Evolutionary conservation across 2,113 vertebrate species (phyloP).

Genomic region (Galemys pyrenaicus): DNA sequence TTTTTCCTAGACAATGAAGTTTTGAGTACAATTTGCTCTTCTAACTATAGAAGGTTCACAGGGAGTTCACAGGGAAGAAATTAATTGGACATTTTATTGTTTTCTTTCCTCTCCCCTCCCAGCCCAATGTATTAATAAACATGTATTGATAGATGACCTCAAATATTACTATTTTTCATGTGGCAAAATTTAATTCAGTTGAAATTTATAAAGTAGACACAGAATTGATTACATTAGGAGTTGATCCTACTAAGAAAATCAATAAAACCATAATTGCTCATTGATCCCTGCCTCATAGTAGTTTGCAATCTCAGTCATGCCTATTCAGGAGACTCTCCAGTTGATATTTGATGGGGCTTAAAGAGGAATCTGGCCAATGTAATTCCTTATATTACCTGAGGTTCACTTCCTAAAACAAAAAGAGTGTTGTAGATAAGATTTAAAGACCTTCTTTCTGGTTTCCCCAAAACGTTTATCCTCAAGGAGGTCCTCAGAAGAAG

Average conservation of each 20-base stretch:
- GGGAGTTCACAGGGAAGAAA: conserved; percentile 70
- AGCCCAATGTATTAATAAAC: not conserved
- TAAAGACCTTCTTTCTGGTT: not conserved
- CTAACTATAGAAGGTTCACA: conserved; percentile 47
- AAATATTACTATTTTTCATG: conserved; percentile 46
- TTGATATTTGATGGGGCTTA: conserved; percentile 6
- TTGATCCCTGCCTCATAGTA: conserved; percentile 38
- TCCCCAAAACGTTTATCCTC: not conserved
- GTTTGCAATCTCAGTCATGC: not conserved
- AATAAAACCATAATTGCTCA: not conserved
- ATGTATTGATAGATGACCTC: conserved; percentile 9
- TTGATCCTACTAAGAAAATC: conserved; percentile 41
- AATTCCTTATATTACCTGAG: not conserved
- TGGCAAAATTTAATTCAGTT: conserved; percentile 59
- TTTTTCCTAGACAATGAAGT: conserved; percentile 66
- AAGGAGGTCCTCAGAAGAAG: conserved; percentile 29
- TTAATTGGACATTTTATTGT: conserved; percentile 67
- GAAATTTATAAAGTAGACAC: conserved; percentile 48
- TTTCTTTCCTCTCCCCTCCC: conserved; percentile 13
- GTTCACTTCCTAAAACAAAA: not conserved
- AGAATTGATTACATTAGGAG: not conserved
- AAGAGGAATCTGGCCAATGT: not conserved
- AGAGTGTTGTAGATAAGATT: not conserved
- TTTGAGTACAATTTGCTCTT: conserved; percentile 65
- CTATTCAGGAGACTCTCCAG: not conserved